Percentiles rank a stretch among this genome's conserved stretches.
Evolutionary conservation across 1,140 invertebrate species (phyloP).

Genomic region (Leptonema lineaticorne): DNA sequence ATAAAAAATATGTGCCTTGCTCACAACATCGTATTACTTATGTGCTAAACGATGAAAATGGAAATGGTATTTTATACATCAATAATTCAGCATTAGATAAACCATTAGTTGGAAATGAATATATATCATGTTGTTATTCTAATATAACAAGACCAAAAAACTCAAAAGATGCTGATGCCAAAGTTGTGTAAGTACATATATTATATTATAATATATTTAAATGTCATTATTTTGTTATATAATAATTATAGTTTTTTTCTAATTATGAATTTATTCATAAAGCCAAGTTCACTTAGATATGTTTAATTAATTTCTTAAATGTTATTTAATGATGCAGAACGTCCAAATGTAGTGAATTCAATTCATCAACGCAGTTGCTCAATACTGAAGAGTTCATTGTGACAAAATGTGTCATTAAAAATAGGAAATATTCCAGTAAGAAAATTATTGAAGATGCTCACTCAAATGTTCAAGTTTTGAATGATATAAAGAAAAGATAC

Average conservation of each 20-base stretch:
- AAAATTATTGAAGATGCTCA: slow-evolving; percentile 46
- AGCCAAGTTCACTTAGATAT: too few species aligned
- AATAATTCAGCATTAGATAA: slow-evolving; percentile 29
- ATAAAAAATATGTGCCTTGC: slow-evolving; percentile 61
- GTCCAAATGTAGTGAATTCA: slow-evolving; percentile 48
- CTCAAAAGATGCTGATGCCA: slow-evolving; percentile 46
- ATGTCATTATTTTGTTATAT: too few species aligned
- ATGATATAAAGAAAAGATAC: slow-evolving; percentile 30
- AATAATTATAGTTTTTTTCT: too few species aligned
- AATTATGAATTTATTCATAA: too few species aligned
- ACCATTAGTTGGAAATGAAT: slow-evolving; percentile 20
- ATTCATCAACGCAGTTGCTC: slow-evolving; percentile 44
- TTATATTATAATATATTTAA: too few species aligned
- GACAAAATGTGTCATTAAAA: slow-evolving; percentile 51
- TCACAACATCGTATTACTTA: slow-evolving; percentile 54
- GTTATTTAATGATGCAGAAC: too few species aligned
- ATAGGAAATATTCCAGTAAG: slow-evolving; percentile 43
- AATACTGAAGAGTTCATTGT: slow-evolving; percentile 54
- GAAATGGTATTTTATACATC: slow-evolving; percentile 30
- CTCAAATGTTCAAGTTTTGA: slow-evolving; percentile 45
- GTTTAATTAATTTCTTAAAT: too few species aligned
- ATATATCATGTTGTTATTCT: slow-evolving; percentile 57
- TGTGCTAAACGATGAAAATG: slow-evolving; percentile 45
- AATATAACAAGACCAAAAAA: slow-evolving; percentile 48
- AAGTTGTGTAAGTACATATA: slow-evolving; percentile 53